Evolutionary conservation across 53 echinoderm and acorn worm genomes (phyloP), one percentile per base, ranked within the genome.

Genomic region (Echinometra lucunter): DNA sequence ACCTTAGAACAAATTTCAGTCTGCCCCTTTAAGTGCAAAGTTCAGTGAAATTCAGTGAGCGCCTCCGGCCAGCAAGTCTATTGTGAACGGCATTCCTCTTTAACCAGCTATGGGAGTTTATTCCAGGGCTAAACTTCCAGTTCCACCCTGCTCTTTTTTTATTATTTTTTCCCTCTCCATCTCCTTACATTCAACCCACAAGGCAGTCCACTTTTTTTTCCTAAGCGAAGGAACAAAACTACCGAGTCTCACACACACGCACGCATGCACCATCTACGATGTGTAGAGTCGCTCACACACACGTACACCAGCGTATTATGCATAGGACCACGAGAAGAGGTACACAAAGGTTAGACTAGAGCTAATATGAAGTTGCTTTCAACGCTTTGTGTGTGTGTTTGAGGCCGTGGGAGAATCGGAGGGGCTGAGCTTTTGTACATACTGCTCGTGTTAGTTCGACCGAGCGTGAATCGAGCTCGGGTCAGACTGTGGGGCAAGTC

Each of bases 391-490:
- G 94, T 83, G 94, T 80, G 92, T 90, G n/a, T 81, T 57, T 57
- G 94, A 21, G 85, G 85, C 94, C 94, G 94, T 94, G 94, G 94
- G 94, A 94, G 85, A 83, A 94, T 94, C 7, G 85, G 58, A 60
- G 44, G 37, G 49, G 57, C 78, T 75, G 78, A 57, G 45, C 75
- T n/a, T 66, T 94, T 94, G 45, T 94, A 94, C 94, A 83, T 83
- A 94, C 85, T 83, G 83, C 94, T 83, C 82, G 83, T 85, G 94
- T 94, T 94, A 94, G 94, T 30, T 94, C 94, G 82, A 37, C 94
- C 67, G 94, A 93, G 93, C 93, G 81, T 93, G 93, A 78, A 93
- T 45, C 21, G 21, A 25, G 93, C 80, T 37, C 58, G 58, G 93
- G 93, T 93, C 92, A 92, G 49, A 74, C 92, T 44, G 30, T 32